Base-by-base conservation (phyloP, 2,888 invertebrate species). In the Stenolophus ochropezus region DNA sequence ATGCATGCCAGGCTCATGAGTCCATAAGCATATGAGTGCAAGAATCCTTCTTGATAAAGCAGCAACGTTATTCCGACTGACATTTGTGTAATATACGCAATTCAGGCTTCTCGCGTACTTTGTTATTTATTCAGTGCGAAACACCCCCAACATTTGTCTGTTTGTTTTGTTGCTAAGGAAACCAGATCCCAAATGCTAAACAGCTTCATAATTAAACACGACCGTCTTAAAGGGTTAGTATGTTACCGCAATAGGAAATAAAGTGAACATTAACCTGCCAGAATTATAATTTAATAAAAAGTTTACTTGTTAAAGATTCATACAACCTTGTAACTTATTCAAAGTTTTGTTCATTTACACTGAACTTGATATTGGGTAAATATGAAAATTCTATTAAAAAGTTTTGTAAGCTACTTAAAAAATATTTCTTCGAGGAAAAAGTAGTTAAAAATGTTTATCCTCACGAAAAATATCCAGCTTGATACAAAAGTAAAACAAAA, bases 161-260 rank as follows among this genome's bases (percentile, higher is more conserved):
- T 51, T 51, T 51, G 51, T 51, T 51, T 16, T 51, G 51, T 51
- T 51, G 16, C 18, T 14, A 51, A 51, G 51, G 51, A 51, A 51
- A 51, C 51, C 51, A 16, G 51, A 51, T 16, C 18, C 51, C 14
- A 1, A 51, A 51, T 51, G 51, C 18, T 51, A 51, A 51, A 51
- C 14, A 14, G 18, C 14, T 51, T 51, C 5, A n/a, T 16, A 51
- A 51, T 51, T 51, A 51, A 51, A 51, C 51, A 51, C 16, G 14
- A n/a, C 14, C 14, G 11, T 49, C 4, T 49, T 51, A 16, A 16
- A 4, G 16, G 51, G 51, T 51, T 33, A 16, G 14, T 51, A 16
- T 16, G 51, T 14, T 16, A 51, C 51, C 51, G 5, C 16, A 16
- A 1, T 14, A 16, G 33, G 33, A 42, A 42, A 8, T 42, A 11